phyloP scores from a whole-genome alignment of 2,888 invertebrate species.

The Ornithoptera priamus region DNA sequence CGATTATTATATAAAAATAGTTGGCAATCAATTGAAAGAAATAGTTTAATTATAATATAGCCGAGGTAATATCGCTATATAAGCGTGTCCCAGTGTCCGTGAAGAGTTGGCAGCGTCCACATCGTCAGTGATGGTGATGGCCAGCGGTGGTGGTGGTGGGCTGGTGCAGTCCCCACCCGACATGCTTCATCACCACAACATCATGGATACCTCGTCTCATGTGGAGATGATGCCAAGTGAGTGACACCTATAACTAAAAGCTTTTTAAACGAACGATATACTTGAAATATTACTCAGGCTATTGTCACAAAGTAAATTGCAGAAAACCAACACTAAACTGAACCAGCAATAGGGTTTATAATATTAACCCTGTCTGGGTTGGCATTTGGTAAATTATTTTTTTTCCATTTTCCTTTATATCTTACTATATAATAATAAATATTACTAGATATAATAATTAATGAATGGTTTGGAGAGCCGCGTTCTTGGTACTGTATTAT shows the following conservation, averaged over 20 bases:
- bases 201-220: constrained; percentile 75
- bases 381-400: no score
- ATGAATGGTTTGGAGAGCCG: no score
- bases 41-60: constrained; percentile 32
- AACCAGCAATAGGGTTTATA: no score
- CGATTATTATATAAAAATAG: neutral
- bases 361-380: no score
- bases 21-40: neutral
- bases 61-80: constrained; percentile 5
- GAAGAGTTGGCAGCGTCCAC: constrained; percentile 10
- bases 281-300: neutral
- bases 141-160: constrained; percentile 74
- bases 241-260: constrained; percentile 39
- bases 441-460: no score
- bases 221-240: constrained; percentile 78
- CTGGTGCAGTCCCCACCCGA: constrained; percentile 79
- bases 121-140: constrained; percentile 66
- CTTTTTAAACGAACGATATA: neutral
- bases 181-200: constrained; percentile 75
- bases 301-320: no score
- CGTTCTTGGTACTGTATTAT: no score
- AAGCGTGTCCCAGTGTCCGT: constrained; percentile 21
- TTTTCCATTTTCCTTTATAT: no score
- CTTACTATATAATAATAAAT: no score
- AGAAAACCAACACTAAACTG: no score